These are phyloP conservation scores for Diorhabda carinulata DNA, from an alignment of 1,140 invertebrate genomes.

Conservation along the genomic window DNA sequence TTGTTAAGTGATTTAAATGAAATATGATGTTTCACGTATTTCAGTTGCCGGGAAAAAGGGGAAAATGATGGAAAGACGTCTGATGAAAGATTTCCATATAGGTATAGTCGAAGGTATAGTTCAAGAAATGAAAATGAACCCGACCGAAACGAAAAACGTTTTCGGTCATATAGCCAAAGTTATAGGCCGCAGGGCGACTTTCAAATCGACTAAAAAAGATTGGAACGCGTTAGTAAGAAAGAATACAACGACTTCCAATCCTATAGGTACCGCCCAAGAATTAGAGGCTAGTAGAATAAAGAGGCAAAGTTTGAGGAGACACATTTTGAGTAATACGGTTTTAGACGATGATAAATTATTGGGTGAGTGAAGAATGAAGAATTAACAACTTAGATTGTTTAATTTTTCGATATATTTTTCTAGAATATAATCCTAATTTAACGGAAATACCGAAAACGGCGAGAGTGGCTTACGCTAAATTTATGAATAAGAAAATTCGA, in stretches of 20 bases:
- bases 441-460: constrained; percentile 68
- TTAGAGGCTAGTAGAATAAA: constrained; percentile 55
- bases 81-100: constrained; percentile 84
- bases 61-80: constrained; percentile 73
- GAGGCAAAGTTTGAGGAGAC: constrained; percentile 62
- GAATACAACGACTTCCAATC: constrained; percentile 64
- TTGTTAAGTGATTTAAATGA: neutral
- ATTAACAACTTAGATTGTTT: neutral
- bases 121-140: constrained; percentile 56
- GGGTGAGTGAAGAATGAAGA: constrained; percentile 46
- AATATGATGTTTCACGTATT: neutral
- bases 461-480: constrained; percentile 78
- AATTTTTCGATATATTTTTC: constrained; percentile 14
- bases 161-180: constrained; percentile 74
- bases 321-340: constrained; percentile 39
- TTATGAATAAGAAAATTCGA: constrained; percentile 68
- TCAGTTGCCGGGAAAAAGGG: constrained; percentile 56
- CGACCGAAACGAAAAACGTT: constrained; percentile 61
- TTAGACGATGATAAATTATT: constrained; percentile 67
- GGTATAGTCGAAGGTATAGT: constrained; percentile 56
- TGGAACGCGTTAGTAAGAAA: constrained; percentile 79
- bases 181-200: constrained; percentile 62
- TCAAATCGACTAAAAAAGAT: constrained; percentile 65
- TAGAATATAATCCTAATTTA: constrained; percentile 77
- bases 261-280: constrained; percentile 71